phyloP scores from a whole-genome alignment of 2,888 invertebrate species.

The Argynnis bischoffii region DNA sequence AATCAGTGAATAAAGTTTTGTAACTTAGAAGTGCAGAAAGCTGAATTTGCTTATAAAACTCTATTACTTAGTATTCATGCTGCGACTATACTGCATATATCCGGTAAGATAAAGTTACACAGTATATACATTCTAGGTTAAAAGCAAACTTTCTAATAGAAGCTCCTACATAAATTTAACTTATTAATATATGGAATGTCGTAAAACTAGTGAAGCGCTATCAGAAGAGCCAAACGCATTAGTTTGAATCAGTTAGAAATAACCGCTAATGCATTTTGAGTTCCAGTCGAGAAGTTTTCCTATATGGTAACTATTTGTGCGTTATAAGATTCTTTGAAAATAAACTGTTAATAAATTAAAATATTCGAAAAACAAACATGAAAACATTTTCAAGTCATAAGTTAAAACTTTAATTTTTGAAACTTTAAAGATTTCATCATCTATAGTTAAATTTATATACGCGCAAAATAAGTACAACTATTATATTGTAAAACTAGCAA shows the following conservation, averaged over 20 bases:
- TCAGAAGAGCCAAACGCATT: constrained; percentile 23
- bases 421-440: too few species aligned
- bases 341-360: neutral
- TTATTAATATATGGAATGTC: constrained; percentile 20
- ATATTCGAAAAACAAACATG: neutral
- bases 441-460: too few species aligned
- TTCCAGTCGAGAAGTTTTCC: constrained; percentile 16
- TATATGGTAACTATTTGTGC: too few species aligned
- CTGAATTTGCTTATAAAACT: constrained; percentile 1
- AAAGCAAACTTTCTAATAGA: constrained; percentile 22
- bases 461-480: too few species aligned
- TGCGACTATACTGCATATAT: constrained; percentile 12
- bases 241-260: constrained; percentile 33
- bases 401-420: too few species aligned
- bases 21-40: neutral
- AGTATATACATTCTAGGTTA: constrained; percentile 22
- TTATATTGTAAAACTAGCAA: too few species aligned
- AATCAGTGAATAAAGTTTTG: neutral
- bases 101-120: constrained; percentile 6
- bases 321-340: neutral
- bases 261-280: constrained; percentile 33
- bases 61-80: constrained; percentile 12
- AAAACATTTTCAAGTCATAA: too few species aligned
- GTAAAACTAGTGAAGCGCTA: constrained; percentile 18
- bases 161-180: constrained; percentile 17